Conservation (phyloP, 2,888 invertebrate genomes). For the Plagodis dolabraria region DNA sequence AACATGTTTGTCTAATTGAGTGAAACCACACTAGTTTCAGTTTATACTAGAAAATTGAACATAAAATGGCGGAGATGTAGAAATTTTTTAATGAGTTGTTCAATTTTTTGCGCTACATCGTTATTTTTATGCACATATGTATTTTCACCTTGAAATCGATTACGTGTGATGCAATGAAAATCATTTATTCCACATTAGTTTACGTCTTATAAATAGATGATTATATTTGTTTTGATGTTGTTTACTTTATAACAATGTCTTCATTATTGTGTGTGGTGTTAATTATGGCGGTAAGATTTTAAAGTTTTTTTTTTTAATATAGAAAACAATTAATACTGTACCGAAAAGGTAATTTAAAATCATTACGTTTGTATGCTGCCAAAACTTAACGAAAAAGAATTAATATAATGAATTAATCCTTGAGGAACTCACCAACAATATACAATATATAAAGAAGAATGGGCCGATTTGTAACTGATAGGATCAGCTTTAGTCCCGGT, state of each 20-base stretch:
- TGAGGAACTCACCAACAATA: too few relatives aligned
- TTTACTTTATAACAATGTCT: constrained; percentile 1
- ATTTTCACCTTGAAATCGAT: constrained; percentile 3
- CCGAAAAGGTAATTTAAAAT: too few relatives aligned
- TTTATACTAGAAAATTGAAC: not conserved
- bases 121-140: not conserved
- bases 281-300: constrained; percentile 1
- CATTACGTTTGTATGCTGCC: too few relatives aligned
- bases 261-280: not conserved
- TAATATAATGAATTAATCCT: too few relatives aligned
- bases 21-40: not conserved
- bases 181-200: not conserved
- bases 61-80: too few relatives aligned
- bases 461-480: too few relatives aligned
- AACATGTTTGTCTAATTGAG: not conserved
- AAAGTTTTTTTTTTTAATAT: not conserved
- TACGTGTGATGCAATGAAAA: constrained; percentile 1
- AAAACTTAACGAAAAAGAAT: too few relatives aligned
- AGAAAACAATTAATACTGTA: too few relatives aligned
- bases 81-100: too few relatives aligned
- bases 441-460: too few relatives aligned
- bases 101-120: not conserved
- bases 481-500: too few relatives aligned
- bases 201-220: not conserved
- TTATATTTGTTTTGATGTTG: not conserved